phyloP scores from a whole-genome alignment of 2,797 vertebrate species.

The Momotus momota region DNA sequence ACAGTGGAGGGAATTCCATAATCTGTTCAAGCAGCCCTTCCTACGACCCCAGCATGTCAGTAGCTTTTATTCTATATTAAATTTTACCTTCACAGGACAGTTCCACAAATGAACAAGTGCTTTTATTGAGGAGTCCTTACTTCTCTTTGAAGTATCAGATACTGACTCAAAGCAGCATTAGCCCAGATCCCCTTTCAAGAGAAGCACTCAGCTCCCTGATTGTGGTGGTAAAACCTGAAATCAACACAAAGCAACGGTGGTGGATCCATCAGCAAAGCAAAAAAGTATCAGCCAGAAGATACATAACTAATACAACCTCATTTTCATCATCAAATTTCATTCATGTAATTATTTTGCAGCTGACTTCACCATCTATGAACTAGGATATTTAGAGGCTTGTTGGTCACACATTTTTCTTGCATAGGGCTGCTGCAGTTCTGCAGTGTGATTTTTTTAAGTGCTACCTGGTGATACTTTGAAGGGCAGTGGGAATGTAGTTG shows the following conservation, averaged over 20 bases:
- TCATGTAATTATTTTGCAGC: neutral
- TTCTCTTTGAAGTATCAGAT: neutral
- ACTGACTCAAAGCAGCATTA: neutral
- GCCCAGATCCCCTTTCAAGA: neutral
- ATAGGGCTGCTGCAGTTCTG: neutral
- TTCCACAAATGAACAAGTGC: neutral
- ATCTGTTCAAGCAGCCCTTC: neutral
- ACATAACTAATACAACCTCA: neutral
- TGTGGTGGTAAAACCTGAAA: neutral
- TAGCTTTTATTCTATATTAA: neutral
- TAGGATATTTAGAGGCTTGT: neutral
- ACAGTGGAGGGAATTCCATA: neutral
- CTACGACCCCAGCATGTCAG: neutral
- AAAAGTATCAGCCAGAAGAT: neutral
- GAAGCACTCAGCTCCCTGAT: neutral
- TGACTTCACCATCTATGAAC: neutral
- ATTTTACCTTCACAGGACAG: neutral
- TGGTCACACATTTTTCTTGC: neutral
- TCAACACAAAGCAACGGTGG: neutral
- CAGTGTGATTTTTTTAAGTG: neutral
- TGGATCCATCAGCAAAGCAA: neutral
- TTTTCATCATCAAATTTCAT: neutral
- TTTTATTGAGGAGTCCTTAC: neutral
- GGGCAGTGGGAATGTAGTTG: neutral
- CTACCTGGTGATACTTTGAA: neutral